phyloP scores from a whole-genome alignment of 2,888 invertebrate genomes.

The Bibio marci region DNA sequence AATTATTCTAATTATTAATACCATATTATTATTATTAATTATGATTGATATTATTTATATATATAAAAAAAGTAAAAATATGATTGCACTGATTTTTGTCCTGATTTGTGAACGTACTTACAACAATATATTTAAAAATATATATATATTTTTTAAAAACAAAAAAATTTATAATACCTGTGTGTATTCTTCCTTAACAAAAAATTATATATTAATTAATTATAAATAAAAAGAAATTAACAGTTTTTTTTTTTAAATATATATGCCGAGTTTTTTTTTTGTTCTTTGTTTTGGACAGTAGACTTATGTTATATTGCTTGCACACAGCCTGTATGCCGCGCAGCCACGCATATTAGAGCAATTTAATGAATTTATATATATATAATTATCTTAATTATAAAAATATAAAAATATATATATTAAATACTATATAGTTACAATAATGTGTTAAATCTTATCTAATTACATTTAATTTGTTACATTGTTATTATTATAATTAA shows the following conservation, averaged over 20 bases:
- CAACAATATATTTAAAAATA: too few relatives aligned
- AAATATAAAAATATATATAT: too few relatives aligned
- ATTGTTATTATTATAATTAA: too few relatives aligned
- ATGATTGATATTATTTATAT: background rate
- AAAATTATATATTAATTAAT: conserved; percentile 1
- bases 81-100: conserved; percentile 15
- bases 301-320: conserved; percentile 28
- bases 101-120: conserved; percentile 5
- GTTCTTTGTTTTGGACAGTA: conserved; percentile 12
- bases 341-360: conserved; percentile 29
- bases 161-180: too few relatives aligned
- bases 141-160: too few relatives aligned
- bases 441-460: too few relatives aligned
- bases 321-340: conserved; percentile 31
- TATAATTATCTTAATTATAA: too few relatives aligned
- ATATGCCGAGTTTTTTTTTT: conserved; percentile 11
- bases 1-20: background rate
- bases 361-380: background rate
- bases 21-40: background rate
- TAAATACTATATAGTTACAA: too few relatives aligned
- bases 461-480: too few relatives aligned
- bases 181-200: conserved; percentile 5
- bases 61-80: background rate
- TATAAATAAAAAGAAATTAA: background rate
- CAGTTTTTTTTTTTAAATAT: conserved; percentile 1